phyloP scores from a whole-genome alignment of 2,888 invertebrate species.

The Agrochola litura region DNA sequence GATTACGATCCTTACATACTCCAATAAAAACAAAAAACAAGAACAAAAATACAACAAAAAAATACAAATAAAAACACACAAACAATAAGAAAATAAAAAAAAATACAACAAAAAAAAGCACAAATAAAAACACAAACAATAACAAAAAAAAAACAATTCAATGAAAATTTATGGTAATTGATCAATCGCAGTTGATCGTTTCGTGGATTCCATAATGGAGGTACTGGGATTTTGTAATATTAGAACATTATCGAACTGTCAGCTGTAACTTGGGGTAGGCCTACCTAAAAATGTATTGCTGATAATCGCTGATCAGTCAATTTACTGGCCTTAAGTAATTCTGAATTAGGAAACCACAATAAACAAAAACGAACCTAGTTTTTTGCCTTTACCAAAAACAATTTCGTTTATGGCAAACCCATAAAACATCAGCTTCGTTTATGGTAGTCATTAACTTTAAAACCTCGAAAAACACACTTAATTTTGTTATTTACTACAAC shows the following conservation, averaged over 20 bases:
- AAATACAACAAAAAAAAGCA: too few species aligned
- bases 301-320: not conserved
- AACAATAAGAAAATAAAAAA: too few species aligned
- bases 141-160: too few species aligned
- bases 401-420: slow-evolving; percentile 25
- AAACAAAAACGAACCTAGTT: slow-evolving; percentile 17
- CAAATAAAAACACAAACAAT: too few species aligned
- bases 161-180: too few species aligned
- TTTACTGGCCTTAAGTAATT: not conserved
- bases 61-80: too few species aligned
- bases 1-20: too few species aligned
- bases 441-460: slow-evolving; percentile 23
- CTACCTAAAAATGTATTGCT: too few species aligned
- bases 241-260: not conserved
- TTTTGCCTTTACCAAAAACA: slow-evolving; percentile 24
- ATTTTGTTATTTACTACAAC: slow-evolving; percentile 26
- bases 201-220: not conserved
- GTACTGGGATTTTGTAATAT: not conserved
- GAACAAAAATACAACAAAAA: too few species aligned
- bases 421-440: slow-evolving; percentile 41
- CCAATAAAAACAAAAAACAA: too few species aligned
- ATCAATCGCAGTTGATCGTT: too few species aligned
- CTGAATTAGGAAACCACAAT: slow-evolving; percentile 12
- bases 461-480: slow-evolving; percentile 12
- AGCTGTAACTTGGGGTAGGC: not conserved